phyloP scores from a whole-genome alignment of 2,888 invertebrate genomes.

The Rotaria socialis region DNA sequence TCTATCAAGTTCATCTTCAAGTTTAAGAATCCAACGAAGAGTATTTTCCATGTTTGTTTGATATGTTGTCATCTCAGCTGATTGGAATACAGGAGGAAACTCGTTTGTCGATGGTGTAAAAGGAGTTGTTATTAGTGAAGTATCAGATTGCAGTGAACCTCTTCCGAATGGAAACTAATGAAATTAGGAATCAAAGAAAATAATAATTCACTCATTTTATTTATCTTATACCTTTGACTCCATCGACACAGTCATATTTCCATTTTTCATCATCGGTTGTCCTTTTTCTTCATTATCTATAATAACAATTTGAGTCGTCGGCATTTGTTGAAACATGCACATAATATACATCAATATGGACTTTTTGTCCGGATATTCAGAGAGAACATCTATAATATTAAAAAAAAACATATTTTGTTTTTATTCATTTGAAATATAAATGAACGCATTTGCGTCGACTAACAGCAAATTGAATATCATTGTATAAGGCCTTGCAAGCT shows the following conservation, averaged over 20 bases:
- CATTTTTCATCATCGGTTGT: no score
- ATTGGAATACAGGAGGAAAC: slow-evolving; percentile 34
- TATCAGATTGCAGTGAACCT: no score
- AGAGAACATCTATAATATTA: slow-evolving; percentile 71
- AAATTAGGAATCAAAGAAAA: no score
- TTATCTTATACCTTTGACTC: no score
- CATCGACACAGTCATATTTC: no score
- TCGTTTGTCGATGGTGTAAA: background rate
- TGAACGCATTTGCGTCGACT: no score
- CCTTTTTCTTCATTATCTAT: background rate
- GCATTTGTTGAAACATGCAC: slow-evolving; percentile 82
- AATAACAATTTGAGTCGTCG: background rate
- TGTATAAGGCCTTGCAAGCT: no score
- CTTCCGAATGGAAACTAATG: no score
- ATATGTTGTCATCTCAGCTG: slow-evolving; percentile 61
- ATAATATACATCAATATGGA: slow-evolving; percentile 91
- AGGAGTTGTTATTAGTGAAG: background rate
- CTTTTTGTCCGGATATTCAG: slow-evolving; percentile 82
- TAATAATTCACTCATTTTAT: no score
- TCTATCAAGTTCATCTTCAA: slow-evolving; percentile 72
- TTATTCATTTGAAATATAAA: no score
- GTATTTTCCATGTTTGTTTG: slow-evolving; percentile 81
- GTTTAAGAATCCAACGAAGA: slow-evolving; percentile 78
- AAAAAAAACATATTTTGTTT: no score
- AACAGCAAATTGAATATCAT: no score